Conservation (phyloP, 2,113 vertebrate species). For the Heterocephalus glaber region DNA sequence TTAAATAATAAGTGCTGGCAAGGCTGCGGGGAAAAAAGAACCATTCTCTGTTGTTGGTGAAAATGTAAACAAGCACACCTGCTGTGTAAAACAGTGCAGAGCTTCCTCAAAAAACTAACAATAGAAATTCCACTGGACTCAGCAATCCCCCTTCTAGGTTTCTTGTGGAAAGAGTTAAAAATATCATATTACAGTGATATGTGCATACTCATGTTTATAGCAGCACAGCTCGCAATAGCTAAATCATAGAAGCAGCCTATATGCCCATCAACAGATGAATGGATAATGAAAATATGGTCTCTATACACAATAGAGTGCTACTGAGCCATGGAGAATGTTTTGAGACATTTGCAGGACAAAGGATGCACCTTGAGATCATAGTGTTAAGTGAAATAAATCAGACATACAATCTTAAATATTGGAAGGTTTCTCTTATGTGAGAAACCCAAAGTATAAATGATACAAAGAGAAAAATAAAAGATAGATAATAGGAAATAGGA, state of each 20-base stretch:
- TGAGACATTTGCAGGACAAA: background rate
- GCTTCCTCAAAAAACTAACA: background rate
- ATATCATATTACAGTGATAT: background rate
- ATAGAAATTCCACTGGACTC: background rate
- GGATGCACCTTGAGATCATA: background rate
- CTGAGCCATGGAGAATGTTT: background rate
- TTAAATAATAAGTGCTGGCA: background rate
- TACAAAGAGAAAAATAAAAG: background rate
- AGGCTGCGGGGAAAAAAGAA: background rate
- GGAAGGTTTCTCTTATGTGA: background rate
- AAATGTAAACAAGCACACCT: background rate
- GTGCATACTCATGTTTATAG: background rate
- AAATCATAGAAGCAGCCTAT: background rate
- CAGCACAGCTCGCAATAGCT: background rate
- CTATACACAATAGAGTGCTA: background rate
- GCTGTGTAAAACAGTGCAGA: background rate
- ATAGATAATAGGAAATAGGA: background rate
- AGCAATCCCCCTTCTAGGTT: background rate
- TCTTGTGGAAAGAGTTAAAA: background rate
- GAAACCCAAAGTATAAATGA: background rate
- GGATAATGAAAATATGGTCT: background rate
- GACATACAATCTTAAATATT: background rate
- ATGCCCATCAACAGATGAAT: background rate
- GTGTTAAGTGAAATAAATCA: background rate
- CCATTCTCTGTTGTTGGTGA: background rate